These are phyloP conservation scores for Crypturellus undulatus DNA, from an alignment of 2,113 vertebrate species.

Conservation along the genomic window DNA sequence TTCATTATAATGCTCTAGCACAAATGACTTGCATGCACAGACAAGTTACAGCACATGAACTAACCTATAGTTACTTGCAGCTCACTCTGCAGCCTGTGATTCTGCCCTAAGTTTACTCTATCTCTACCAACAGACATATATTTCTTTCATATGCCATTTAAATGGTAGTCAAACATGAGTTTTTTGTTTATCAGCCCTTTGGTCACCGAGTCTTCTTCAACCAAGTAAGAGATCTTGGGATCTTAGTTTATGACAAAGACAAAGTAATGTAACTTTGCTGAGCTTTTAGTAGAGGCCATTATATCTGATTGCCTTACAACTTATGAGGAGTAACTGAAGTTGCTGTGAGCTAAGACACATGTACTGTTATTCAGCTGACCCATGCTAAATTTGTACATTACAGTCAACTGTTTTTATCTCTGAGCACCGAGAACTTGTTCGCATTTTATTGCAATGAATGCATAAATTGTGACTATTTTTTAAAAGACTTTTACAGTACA, in stretches of 20 bases:
- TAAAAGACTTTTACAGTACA: not conserved
- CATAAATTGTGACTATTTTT: not conserved
- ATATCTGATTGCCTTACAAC: not conserved
- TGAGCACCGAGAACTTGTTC: not conserved
- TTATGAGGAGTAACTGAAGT: not conserved
- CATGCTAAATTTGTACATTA: not conserved
- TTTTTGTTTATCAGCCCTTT: not conserved
- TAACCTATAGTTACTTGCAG: not conserved
- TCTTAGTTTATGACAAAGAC: not conserved
- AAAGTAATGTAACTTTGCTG: not conserved
- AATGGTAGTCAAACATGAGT: not conserved
- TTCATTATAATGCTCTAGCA: not conserved
- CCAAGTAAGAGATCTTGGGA: not conserved
- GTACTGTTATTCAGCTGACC: not conserved
- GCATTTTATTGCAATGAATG: not conserved
- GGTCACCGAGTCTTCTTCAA: not conserved
- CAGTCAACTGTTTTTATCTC: not conserved
- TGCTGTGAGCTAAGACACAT: not conserved
- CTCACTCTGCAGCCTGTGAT: not conserved
- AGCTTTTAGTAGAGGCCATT: not conserved
- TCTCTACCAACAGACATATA: not conserved
- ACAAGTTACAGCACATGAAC: not conserved
- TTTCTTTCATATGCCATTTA: not conserved
- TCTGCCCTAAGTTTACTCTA: not conserved
- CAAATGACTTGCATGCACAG: not conserved